Conservation (phyloP, 2,797 vertebrate species). For the Paguma larvata region DNA sequence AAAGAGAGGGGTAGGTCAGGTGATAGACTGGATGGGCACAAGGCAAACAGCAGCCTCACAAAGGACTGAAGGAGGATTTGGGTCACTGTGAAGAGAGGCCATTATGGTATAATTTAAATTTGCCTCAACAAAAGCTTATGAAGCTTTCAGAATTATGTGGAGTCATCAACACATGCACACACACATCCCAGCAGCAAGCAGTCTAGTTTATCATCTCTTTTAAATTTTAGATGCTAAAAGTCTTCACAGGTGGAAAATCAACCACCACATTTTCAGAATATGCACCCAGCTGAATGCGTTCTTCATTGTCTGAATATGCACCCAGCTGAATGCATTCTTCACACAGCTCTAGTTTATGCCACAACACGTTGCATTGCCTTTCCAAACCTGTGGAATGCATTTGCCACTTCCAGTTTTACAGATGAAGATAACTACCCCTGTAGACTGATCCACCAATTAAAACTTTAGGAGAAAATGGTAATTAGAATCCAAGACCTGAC, state of each 20-base stretch:
- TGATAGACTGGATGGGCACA: neutral
- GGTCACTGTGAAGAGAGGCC: neutral
- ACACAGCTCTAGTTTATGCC: neutral
- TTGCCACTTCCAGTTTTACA: neutral
- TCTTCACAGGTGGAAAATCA: neutral
- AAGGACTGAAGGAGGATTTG: neutral
- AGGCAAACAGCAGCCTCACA: fast-evolving
- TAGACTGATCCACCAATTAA: neutral
- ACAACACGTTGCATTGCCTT: fast-evolving
- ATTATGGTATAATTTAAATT: neutral
- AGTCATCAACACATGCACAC: neutral
- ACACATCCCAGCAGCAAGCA: neutral
- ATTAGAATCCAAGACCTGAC: neutral
- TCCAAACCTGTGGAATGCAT: neutral
- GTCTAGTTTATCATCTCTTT: neutral
- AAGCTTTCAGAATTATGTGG: neutral
- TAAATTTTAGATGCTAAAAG: neutral
- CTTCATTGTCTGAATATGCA: neutral
- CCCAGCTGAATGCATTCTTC: neutral
- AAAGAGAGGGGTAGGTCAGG: neutral
- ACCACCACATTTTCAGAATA: neutral
- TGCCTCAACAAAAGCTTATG: neutral
- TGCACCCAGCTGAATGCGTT: neutral
- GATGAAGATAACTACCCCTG: neutral
- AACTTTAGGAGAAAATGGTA: neutral